These are phyloP conservation scores for Stenurella melanura DNA, from an alignment of 2,888 invertebrate genomes.

Conservation along the genomic window DNA sequence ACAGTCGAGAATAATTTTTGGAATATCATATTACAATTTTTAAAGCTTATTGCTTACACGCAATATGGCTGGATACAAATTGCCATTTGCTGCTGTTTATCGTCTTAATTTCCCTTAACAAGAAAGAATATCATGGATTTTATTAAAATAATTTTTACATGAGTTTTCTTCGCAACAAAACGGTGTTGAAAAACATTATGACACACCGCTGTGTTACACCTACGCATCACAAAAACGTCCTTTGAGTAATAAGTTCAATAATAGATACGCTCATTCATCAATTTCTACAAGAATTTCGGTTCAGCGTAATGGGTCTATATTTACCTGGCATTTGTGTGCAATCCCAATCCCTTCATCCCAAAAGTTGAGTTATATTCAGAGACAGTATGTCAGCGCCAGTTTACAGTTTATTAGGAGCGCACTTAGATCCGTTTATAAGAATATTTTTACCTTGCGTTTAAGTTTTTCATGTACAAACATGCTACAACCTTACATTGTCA, in stretches of 20 bases:
- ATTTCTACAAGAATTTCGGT: background rate
- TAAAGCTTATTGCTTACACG: background rate
- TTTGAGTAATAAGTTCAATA: slow-evolving; percentile 7
- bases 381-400: too few relatives aligned
- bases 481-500: too few relatives aligned
- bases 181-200: background rate
- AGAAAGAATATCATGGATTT: background rate
- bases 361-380: too few relatives aligned
- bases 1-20: background rate
- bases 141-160: background rate
- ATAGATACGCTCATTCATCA: slow-evolving; percentile 1
- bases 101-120: background rate
- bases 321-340: too few relatives aligned
- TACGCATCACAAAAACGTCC: background rate
- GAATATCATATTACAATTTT: background rate
- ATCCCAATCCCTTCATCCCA: too few relatives aligned
- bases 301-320: too few relatives aligned
- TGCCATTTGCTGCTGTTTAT: background rate
- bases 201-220: background rate
- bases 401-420: too few relatives aligned
- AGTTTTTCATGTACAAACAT: too few relatives aligned
- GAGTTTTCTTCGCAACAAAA: background rate
- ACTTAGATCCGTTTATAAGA: too few relatives aligned
- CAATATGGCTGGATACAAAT: background rate
- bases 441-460: too few relatives aligned